phyloP scores from a whole-genome alignment of 2,888 invertebrate species.

The Rhorus exstirpatorius region DNA sequence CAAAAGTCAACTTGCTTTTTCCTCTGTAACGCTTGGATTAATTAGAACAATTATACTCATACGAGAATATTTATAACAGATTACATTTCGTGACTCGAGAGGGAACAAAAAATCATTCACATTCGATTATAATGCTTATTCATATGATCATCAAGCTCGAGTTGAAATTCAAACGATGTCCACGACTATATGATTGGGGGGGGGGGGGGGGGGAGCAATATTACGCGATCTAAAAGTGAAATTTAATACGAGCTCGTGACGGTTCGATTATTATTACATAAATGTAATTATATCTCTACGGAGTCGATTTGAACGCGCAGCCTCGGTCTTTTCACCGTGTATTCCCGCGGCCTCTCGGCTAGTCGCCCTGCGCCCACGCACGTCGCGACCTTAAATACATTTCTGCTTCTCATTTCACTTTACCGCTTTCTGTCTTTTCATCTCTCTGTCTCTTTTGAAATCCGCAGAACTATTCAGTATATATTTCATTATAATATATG shows the following conservation, averaged over 20 bases:
- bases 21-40: too few relatives aligned
- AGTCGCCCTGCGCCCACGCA: constrained; percentile 44
- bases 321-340: neutral
- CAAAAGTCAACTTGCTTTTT: too few relatives aligned
- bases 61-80: too few relatives aligned
- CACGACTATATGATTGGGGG: too few relatives aligned
- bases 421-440: neutral
- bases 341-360: constrained; percentile 17
- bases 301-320: neutral
- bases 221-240: neutral
- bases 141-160: neutral
- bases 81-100: too few relatives aligned
- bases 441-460: neutral
- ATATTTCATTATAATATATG: neutral
- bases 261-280: constrained; percentile 15
- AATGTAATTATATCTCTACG: constrained; percentile 3
- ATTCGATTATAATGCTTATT: too few relatives aligned
- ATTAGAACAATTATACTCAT: too few relatives aligned
- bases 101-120: too few relatives aligned
- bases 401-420: constrained; percentile 35
- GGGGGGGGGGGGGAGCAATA: too few relatives aligned
- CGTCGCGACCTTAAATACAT: constrained; percentile 31
- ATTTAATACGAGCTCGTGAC: neutral
- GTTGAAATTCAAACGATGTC: constrained; percentile 11
- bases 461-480: neutral